Base-by-base conservation (phyloP, 2,113 vertebrate genomes). In the Sula dactylatra region DNA sequence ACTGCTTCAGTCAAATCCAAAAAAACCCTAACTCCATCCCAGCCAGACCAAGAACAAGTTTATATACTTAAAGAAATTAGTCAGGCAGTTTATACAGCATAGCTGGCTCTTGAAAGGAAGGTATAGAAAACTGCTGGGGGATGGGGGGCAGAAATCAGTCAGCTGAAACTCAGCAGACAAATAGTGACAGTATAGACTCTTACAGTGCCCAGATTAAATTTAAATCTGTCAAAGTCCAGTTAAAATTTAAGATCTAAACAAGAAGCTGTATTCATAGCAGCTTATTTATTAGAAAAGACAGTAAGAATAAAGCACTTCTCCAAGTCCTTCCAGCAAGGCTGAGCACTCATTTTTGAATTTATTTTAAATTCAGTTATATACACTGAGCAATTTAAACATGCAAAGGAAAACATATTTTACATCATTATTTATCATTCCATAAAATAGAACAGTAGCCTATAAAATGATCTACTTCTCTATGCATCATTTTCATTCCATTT, bases 371-470 rank as follows among this genome's bases (percentile, higher is more conserved):
- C 56, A 72, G 81, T 94, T 96, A 92, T 42, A 47, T 72, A 89
- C 44, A 89, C 52, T 25, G 21, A 86, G 45, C 44, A 94, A 89
- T 82, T 96, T 79, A 95, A 91, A 94, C 65, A 94, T 69, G 69
- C 72, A 91, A 93, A 92, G 61, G 38, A 94, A 93, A 96, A 92
- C 65, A 92, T 82, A 92, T 85, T 96, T 91, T 93, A 87, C 82
- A 94, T 93, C 45, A 95, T 94, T 95, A 94, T 94, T 97, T 96
- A 94, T 87, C 86, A 96, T 94, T 94, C 86, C 58, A 88, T 93
- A 94, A 96, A 84, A 86, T 7, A 94, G 69, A 96, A 92, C 83
- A 94, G 91, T 89, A 89, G 80, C 49, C 64, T 92, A 94, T 95
- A 94, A 97, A 94, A 94, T 89, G 5, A 92, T 87, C 83, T 88